phyloP scores from a whole-genome alignment of 1,140 invertebrate genomes.

The Microplitis demolitor region DNA sequence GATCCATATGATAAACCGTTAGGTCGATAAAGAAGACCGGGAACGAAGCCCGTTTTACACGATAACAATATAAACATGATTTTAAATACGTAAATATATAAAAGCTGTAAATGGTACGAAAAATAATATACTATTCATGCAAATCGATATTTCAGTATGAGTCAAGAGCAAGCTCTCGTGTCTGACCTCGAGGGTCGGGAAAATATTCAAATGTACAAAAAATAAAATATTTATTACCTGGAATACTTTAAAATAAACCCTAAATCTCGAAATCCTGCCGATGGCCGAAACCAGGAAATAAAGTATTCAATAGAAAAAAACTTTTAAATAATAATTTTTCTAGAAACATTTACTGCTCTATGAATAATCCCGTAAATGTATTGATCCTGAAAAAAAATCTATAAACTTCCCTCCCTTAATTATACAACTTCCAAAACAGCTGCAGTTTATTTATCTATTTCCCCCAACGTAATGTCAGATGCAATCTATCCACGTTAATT shows the following conservation, averaged over 20 bases:
- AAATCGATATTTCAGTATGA: conserved; percentile 12
- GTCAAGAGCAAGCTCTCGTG: background rate
- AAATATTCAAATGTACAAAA: no score
- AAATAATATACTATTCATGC: background rate
- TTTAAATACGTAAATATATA: background rate
- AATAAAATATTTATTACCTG: no score
- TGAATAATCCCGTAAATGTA: no score
- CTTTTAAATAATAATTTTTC: no score
- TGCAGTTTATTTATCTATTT: background rate
- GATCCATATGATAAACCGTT: background rate
- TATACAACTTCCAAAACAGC: background rate
- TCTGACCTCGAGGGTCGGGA: background rate
- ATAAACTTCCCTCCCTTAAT: background rate
- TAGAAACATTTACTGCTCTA: no score
- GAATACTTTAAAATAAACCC: no score
- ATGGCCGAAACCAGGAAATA: no score
- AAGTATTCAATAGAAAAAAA: no score
- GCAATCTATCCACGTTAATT: background rate
- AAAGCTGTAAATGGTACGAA: background rate
- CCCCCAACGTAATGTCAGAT: background rate
- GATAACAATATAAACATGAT: background rate
- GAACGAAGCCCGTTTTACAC: conserved; percentile 22
- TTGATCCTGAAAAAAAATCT: no score
- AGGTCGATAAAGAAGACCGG: conserved; percentile 11
- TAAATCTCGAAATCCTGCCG: no score